Evolutionary conservation across 2,888 invertebrate genomes (phyloP), one percentile per base, ranked within the genome.

Genomic region (Brachyptera putata): DNA sequence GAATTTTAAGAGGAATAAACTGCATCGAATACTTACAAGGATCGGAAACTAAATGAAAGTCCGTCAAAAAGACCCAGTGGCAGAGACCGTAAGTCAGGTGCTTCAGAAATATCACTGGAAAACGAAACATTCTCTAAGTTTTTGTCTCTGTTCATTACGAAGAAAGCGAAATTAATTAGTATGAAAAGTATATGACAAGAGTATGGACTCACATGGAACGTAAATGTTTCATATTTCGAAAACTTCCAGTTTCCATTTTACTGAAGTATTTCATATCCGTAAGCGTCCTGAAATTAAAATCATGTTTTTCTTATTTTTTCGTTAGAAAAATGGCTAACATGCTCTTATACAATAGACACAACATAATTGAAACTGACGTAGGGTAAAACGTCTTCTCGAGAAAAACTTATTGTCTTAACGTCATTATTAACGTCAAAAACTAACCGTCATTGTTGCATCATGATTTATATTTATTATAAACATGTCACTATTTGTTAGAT

Each of bases 51-150:
- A 0, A 77, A 78, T 57, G 82, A 74, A 5, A 74, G 70, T 53
- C 75, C 75, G 37, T 69, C 68, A 11, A 83, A 79, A 36, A 83
- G 71, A 4, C 80, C 76, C 1, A 57, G 37, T 56, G 78, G 74
- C 3, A 83, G 70, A 62, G 77, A 76, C 61, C 77, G 81, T 57
- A 87, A 72, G 67, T 80, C 76, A 9, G 86, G 85, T 1, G 85
- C 84, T 71, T 85, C 81, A 1, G 84, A 80, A 70, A 87, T 86
- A 67, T 85, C 85, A 68, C 87, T 87, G 75, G 11, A 78, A 77
- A 57, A 62, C 64, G 53, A 46, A 26, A 43, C 22, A 5, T n/a
- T 21, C 7, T 46, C 3, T 21, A 46, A 22, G 22, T 5, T 4
- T 21, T 21, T n/a, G n/a, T n/a, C n/a, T n/a, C n/a, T n/a, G n/a